These are phyloP conservation scores for Pteropus alecto DNA, from an alignment of 2,113 vertebrate species.

Conservation along the genomic window DNA sequence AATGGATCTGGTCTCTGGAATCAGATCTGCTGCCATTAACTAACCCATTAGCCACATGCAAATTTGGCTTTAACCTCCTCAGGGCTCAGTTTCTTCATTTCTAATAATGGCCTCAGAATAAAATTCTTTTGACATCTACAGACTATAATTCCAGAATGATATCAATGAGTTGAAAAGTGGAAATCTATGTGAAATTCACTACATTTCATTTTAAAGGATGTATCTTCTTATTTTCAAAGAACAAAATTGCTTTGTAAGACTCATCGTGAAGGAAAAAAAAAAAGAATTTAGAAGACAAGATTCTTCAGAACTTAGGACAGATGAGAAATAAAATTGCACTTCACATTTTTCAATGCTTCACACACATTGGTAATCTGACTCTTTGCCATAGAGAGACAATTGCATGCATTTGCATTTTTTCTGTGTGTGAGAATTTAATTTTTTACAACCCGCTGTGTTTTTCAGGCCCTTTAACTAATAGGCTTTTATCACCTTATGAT, in stretches of 20 bases:
- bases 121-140: background rate
- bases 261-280: background rate
- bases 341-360: slow-evolving; percentile 41
- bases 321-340: slow-evolving; percentile 24
- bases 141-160: background rate
- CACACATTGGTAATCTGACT: slow-evolving; percentile 58
- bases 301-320: slow-evolving; percentile 12
- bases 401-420: slow-evolving; percentile 67
- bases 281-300: background rate
- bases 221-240: slow-evolving; percentile 28
- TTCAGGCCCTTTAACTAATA: slow-evolving; percentile 77
- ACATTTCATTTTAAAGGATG: background rate
- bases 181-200: background rate
- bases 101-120: background rate
- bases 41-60: background rate
- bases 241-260: background rate
- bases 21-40: background rate
- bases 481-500: slow-evolving; percentile 81
- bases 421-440: slow-evolving; percentile 77
- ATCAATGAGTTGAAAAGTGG: background rate
- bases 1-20: background rate
- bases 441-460: slow-evolving; percentile 78
- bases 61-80: background rate
- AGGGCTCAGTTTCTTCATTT: background rate
- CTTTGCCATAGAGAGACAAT: slow-evolving; percentile 65